Percentiles rank a stretch among this genome's conserved stretches.
Conservation (phyloP, 2,797 vertebrate species). For the Acrocephalus scirpaceus region DNA sequence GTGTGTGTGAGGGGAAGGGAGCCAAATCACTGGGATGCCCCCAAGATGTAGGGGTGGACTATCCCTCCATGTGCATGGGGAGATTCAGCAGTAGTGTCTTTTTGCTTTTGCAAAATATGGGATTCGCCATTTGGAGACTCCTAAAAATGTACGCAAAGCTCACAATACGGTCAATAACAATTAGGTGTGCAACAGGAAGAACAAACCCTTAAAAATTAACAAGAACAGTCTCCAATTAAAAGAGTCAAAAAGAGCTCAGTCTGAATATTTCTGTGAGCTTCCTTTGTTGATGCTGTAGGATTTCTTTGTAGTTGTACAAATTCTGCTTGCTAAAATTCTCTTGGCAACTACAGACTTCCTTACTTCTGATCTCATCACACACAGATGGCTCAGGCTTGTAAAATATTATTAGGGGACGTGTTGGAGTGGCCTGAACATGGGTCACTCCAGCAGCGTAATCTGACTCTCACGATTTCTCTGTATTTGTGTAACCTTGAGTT, state of each 20-base stretch:
- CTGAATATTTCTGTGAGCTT: conserved; percentile 7
- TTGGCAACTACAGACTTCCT: conserved; percentile 65
- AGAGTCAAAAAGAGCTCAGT: background rate
- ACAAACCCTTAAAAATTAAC: background rate
- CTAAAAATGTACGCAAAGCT: background rate
- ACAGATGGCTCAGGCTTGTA: conserved; percentile 65
- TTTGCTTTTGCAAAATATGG: background rate
- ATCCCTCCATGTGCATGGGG: background rate
- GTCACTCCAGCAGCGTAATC: conserved; percentile 56
- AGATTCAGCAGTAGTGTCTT: background rate
- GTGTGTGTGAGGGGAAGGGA: background rate
- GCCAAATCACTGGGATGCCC: background rate
- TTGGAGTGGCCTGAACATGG: conserved; percentile 58
- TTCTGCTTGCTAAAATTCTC: conserved; percentile 58
- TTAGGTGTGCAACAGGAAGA: background rate
- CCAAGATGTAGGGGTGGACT: background rate
- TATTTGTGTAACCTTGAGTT: conserved; percentile 24
- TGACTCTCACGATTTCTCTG: conserved; percentile 27
- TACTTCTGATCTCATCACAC: conserved; percentile 70
- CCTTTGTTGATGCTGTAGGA: conserved; percentile 27
- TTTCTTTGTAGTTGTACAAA: conserved; percentile 44
- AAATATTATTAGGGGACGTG: conserved; percentile 64
- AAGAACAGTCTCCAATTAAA: background rate
- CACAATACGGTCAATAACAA: background rate
- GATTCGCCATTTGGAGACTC: background rate